Conservation (phyloP, 92 coral and sea anemone species). For the Nematostella vectensis region DNA sequence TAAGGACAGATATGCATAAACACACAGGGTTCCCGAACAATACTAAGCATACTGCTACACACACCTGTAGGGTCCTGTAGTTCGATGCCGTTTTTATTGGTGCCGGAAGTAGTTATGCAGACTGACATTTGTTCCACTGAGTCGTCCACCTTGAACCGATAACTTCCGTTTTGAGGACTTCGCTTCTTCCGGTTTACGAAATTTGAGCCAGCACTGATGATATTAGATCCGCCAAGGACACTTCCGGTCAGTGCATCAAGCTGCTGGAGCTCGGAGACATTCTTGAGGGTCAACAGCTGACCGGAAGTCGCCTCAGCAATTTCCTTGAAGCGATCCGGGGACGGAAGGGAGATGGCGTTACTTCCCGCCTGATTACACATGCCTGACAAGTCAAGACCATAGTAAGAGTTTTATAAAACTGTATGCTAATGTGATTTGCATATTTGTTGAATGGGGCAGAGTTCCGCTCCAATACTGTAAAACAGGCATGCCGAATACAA, state of each 20-base stretch:
- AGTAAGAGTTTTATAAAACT: too few species aligned
- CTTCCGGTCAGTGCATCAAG: slow-evolving; percentile 59
- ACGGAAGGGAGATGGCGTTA: background rate
- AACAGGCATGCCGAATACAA: too few species aligned
- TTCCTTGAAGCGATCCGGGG: slow-evolving; percentile 29
- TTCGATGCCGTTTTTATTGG: slow-evolving; percentile 20
- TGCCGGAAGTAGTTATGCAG: slow-evolving; percentile 19
- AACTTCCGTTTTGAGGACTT: slow-evolving; percentile 11
- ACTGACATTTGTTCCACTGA: slow-evolving; percentile 63
- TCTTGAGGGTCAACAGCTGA: slow-evolving; percentile 40
- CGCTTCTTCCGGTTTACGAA: slow-evolving; percentile 43
- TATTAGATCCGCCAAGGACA: slow-evolving; percentile 61
- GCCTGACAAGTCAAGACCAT: slow-evolving; percentile 2
- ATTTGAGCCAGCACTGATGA: slow-evolving; percentile 51
- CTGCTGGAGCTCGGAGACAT: slow-evolving; percentile 39
- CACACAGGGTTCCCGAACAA: slow-evolving; percentile 5
- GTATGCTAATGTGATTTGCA: too few species aligned
- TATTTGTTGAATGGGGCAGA: too few species aligned
- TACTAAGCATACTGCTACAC: slow-evolving; percentile 3
- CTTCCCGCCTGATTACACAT: background rate
- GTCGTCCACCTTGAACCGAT: slow-evolving; percentile 59
- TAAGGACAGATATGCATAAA: background rate
- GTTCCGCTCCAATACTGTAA: too few species aligned
- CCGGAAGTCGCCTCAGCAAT: slow-evolving; percentile 69
- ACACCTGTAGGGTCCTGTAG: slow-evolving; percentile 31